Evolutionary conservation across 2,113 vertebrate species (phyloP).

Genomic region (Strigops habroptila): DNA sequence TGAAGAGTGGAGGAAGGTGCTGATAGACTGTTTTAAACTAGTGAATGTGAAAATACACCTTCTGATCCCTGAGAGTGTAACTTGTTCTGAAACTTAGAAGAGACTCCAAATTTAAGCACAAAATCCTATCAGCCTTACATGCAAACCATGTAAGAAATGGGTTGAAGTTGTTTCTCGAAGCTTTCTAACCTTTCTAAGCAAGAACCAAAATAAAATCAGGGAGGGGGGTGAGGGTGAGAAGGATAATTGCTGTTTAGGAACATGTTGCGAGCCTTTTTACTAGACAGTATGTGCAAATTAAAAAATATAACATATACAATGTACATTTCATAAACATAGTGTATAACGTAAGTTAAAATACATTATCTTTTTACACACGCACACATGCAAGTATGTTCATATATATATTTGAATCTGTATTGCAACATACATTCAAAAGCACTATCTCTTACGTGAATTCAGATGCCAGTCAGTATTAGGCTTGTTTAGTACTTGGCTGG

Average conservation of each 20-base stretch:
- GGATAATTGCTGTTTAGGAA: background rate
- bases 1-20: background rate
- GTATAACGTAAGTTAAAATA: rapidly evolving
- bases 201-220: background rate
- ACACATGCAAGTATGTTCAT: rapidly evolving
- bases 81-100: background rate
- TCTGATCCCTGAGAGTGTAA: background rate
- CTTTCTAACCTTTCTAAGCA: background rate
- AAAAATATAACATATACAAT: background rate
- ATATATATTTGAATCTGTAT: background rate
- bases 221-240: background rate
- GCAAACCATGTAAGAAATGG: background rate
- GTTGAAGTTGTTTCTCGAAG: background rate
- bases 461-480: background rate
- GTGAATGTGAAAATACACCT: background rate
- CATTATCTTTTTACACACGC: background rate
- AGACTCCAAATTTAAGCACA: background rate
- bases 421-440: background rate
- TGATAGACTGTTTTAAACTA: background rate
- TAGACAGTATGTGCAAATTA: background rate
- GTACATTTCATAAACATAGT: background rate
- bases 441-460: background rate
- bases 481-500: slow-evolving; percentile 5
- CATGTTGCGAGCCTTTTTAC: background rate
- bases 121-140: background rate